Percentiles rank a stretch among this genome's conserved stretches.
Conservation (phyloP, 2,888 invertebrate species). For the Hylaea fasciaria region DNA sequence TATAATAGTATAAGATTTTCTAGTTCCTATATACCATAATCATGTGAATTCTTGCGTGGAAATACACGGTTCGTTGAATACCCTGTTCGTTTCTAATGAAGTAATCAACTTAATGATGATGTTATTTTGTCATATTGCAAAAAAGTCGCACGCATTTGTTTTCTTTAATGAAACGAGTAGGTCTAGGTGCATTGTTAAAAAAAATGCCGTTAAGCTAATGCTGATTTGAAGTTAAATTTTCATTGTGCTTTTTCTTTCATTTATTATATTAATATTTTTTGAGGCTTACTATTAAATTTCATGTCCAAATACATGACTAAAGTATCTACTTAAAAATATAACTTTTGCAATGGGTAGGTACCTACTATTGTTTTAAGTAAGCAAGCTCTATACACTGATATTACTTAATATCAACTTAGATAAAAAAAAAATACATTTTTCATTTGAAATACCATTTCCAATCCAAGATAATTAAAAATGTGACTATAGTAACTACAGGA, state of each 20-base stretch:
- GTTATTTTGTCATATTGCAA: constrained; percentile 42
- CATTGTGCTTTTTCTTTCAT: neutral
- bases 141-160: constrained; percentile 35
- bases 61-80: constrained; percentile 48
- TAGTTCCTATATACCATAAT: constrained; percentile 44
- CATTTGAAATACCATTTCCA: too few species aligned
- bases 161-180: constrained; percentile 21
- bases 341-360: too few species aligned
- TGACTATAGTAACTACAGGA: constrained; percentile 34
- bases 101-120: constrained; percentile 48
- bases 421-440: too few species aligned
- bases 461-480: neutral
- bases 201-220: neutral
- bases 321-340: too few species aligned
- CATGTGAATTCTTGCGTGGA: constrained; percentile 51
- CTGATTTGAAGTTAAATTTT: constrained; percentile 7
- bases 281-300: too few species aligned
- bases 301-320: too few species aligned
- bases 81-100: constrained; percentile 53
- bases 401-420: too few species aligned
- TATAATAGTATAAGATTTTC: constrained; percentile 23
- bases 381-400: too few species aligned
- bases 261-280: neutral
- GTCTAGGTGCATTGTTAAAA: constrained; percentile 29
- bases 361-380: too few species aligned